Evolutionary conservation across 2,888 invertebrate genomes (phyloP).

Genomic region (Drosophila borborema): DNA sequence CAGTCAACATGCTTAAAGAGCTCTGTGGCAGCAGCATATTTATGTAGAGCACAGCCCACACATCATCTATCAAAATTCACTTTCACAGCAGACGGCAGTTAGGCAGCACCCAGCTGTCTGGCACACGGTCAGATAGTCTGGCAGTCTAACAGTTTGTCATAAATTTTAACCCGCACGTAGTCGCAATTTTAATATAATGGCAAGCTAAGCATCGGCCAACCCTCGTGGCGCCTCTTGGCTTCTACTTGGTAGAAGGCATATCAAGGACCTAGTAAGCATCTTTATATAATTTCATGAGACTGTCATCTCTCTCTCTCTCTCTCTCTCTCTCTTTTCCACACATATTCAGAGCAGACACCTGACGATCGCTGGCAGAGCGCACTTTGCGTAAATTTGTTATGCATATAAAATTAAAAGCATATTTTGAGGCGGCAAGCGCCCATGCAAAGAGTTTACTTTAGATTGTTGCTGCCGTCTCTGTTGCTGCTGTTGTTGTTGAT

Average conservation of each 20-base stretch:
- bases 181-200: conserved; percentile 73
- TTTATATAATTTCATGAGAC: conserved; percentile 77
- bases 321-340: conserved; percentile 28
- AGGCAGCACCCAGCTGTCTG: conserved; percentile 22
- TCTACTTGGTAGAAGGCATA: conserved; percentile 42
- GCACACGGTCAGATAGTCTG: conserved; percentile 16
- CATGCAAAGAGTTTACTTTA: conserved; percentile 41
- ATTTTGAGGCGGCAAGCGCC: conserved; percentile 60
- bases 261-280: conserved; percentile 78
- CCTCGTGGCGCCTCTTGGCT: neutral
- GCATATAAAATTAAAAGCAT: conserved; percentile 82
- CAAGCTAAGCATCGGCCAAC: conserved; percentile 49
- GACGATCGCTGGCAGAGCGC: conserved; percentile 56
- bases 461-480: conserved; percentile 14
- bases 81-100: conserved; percentile 33
- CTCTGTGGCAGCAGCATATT: conserved; percentile 13
- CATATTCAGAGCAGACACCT: conserved; percentile 52
- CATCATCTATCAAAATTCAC: conserved; percentile 74
- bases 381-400: conserved; percentile 80
- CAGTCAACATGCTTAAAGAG: conserved; percentile 44
- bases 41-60: conserved; percentile 10
- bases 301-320: too few relatives aligned
- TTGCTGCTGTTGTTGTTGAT: conserved; percentile 58
- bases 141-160: conserved; percentile 45
- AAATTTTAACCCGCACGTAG: conserved; percentile 77